These are phyloP conservation scores for Percina caprodes DNA, from an alignment of 2,113 vertebrate species.

Conservation along the genomic window DNA sequence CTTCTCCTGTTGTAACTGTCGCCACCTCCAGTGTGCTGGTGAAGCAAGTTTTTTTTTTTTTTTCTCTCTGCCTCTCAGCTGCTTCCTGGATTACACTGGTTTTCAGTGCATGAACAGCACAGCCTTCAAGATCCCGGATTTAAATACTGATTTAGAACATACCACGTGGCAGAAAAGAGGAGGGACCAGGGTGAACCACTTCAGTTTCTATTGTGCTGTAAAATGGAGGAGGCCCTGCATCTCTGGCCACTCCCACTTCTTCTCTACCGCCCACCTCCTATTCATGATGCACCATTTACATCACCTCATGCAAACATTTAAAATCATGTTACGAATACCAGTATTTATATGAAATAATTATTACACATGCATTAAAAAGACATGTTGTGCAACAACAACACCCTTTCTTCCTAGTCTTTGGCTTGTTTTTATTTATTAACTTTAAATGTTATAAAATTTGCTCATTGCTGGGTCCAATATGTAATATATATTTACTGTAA, in stretches of 20 bases:
- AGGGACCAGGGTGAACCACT: constrained; percentile 56
- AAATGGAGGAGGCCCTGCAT: constrained; percentile 62
- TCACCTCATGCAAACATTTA: constrained; percentile 13
- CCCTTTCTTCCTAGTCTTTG: background rate
- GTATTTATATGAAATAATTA: background rate
- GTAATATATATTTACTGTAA: too few relatives aligned
- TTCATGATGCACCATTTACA: constrained; percentile 32
- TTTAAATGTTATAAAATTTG: background rate
- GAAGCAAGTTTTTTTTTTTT: constrained; percentile 27
- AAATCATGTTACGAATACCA: background rate
- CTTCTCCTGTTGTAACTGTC: constrained; percentile 34
- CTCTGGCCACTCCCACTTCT: constrained; percentile 57
- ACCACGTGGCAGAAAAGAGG: constrained; percentile 76
- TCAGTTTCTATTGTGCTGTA: constrained; percentile 63
- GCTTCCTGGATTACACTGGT: constrained; percentile 73
- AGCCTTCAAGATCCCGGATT: constrained; percentile 73
- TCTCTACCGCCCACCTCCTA: constrained; percentile 44
- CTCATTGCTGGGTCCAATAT: background rate
- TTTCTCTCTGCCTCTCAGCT: constrained; percentile 48
- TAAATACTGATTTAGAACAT: constrained; percentile 78
- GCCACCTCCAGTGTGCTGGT: constrained; percentile 22
- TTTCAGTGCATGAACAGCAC: constrained; percentile 61
- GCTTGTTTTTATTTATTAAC: background rate
- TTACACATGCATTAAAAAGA: background rate
- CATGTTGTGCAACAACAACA: background rate